phyloP scores from a whole-genome alignment of 2,797 vertebrate genomes.

The Darevskia nairensis region DNA sequence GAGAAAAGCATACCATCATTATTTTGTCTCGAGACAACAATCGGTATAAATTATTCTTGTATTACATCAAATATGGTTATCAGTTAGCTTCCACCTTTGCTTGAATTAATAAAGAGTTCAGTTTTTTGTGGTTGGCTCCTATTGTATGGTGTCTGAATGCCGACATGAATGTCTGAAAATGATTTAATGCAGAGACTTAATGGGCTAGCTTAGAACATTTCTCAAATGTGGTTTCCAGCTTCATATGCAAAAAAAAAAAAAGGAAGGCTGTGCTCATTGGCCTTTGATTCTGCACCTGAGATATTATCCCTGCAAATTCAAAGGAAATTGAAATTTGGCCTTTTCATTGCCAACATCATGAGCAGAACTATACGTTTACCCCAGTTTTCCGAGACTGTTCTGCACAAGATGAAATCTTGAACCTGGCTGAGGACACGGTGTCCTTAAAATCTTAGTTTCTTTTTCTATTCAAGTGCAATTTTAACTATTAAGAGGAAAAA shows the following conservation, averaged over 20 bases:
- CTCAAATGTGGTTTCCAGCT: neutral
- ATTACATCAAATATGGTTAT: neutral
- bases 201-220: rapidly evolving
- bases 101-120: neutral
- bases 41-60: neutral
- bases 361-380: neutral
- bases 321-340: neutral
- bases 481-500: neutral
- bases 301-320: neutral
- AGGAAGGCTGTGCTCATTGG: neutral
- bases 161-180: neutral
- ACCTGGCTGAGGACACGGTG: neutral
- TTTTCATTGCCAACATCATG: neutral
- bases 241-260: too few species aligned
- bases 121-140: rapidly evolving
- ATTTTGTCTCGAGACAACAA: neutral
- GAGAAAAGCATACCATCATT: neutral
- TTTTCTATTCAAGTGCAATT: neutral
- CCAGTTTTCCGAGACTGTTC: neutral
- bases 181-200: neutral
- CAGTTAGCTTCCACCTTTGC: neutral
- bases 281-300: neutral
- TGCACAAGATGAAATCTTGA: neutral
- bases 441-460: neutral
- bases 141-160: neutral